Conservation (phyloP, 2,888 invertebrate genomes). For the Sceliomorpha sp. region DNA sequence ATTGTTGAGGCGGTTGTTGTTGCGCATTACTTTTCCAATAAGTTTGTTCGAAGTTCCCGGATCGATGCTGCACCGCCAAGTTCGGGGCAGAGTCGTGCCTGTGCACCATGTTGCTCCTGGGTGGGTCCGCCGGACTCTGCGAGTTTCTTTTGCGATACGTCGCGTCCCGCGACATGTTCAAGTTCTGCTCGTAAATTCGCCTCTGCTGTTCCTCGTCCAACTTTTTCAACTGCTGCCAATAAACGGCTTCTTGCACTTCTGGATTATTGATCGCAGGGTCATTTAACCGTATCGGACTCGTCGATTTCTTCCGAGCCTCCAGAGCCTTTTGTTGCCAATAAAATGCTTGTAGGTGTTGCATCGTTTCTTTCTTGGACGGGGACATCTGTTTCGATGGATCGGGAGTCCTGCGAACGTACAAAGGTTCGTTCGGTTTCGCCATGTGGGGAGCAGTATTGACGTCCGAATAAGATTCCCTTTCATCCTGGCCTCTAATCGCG, state of each 20-base stretch:
- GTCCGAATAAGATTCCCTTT: constrained; percentile 26
- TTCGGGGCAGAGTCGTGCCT: constrained; percentile 62
- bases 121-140: too few relatives aligned
- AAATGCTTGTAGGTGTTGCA: constrained; percentile 74
- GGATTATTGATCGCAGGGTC: constrained; percentile 61
- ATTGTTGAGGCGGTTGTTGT: too few relatives aligned
- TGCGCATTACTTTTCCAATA: constrained; percentile 64
- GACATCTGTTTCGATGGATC: constrained; percentile 63
- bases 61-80: constrained; percentile 54
- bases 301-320: constrained; percentile 66
- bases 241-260: constrained; percentile 83
- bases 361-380: constrained; percentile 71
- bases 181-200: constrained; percentile 67
- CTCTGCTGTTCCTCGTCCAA: constrained; percentile 83
- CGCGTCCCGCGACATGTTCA: constrained; percentile 11
- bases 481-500: constrained; percentile 15
- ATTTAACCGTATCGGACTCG: constrained; percentile 20
- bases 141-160: too few relatives aligned
- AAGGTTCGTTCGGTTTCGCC: constrained; percentile 52
- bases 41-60: constrained; percentile 51
- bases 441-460: constrained; percentile 10
- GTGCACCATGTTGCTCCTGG: too few relatives aligned
- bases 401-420: constrained; percentile 58
- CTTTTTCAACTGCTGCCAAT: constrained; percentile 86
- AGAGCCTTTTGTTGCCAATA: constrained; percentile 77